These are phyloP conservation scores for Zaprionus lachaisei DNA, from an alignment of 1,140 invertebrate genomes.

Conservation along the genomic window DNA sequence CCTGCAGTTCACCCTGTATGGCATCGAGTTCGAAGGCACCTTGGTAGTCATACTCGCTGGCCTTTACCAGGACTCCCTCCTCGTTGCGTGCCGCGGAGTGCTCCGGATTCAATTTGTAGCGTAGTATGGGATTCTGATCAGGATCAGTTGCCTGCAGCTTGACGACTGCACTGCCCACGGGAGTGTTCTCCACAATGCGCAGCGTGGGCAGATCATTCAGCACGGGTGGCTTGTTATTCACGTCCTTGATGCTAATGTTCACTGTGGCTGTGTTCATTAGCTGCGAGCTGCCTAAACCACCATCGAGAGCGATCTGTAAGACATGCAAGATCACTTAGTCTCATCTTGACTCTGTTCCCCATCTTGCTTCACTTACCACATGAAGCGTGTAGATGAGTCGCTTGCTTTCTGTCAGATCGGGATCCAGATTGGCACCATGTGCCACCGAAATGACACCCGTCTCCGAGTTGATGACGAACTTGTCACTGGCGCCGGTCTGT, in stretches of 20 bases:
- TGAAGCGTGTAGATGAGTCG: conserved; percentile 88
- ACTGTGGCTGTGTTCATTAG: conserved; percentile 89
- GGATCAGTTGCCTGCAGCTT: conserved; percentile 91
- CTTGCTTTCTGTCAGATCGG: conserved; percentile 92
- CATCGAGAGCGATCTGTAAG: conserved; percentile 90
- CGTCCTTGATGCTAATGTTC: conserved; percentile 94
- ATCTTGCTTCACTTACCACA: conserved; percentile 85
- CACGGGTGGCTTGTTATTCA: conserved; percentile 95
- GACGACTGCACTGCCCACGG: conserved; percentile 89
- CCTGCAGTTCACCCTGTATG: conserved; percentile 89
- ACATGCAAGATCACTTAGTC: neutral
- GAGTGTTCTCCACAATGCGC: conserved; percentile 90
- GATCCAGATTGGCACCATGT: conserved; percentile 94
- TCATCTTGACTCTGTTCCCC: neutral
- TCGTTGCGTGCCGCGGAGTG: conserved; percentile 92
- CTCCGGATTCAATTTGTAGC: conserved; percentile 90
- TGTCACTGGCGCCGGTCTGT: conserved; percentile 93
- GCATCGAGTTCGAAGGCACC: conserved; percentile 90
- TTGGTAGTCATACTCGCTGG: conserved; percentile 90
- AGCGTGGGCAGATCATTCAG: conserved; percentile 88
- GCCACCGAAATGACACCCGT: conserved; percentile 94
- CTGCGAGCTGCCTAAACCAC: conserved; percentile 92
- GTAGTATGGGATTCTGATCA: conserved; percentile 90
- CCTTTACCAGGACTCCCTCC: conserved; percentile 89
- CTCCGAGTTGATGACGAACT: conserved; percentile 95